These are phyloP conservation scores for Siderastrea radians DNA, from an alignment of 92 coral and sea anemone genomes.

Conservation along the genomic window DNA sequence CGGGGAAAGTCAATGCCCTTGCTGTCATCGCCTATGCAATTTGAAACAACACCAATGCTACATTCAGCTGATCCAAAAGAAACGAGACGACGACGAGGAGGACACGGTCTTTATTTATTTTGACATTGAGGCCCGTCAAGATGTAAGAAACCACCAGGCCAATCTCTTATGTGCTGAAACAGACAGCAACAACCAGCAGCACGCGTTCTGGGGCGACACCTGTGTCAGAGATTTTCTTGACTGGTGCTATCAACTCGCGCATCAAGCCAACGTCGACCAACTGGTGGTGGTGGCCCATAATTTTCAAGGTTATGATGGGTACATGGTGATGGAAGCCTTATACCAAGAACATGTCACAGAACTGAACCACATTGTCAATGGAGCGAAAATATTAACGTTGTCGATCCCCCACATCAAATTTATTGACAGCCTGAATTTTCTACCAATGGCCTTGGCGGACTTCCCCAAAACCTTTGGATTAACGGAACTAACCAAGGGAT, in stretches of 20 bases:
- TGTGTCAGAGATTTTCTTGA: not conserved
- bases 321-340: constrained; percentile 15
- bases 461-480: constrained; percentile 38
- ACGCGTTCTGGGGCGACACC: constrained; percentile 1
- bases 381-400: constrained; percentile 23
- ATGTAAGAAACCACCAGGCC: constrained; percentile 7
- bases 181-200: not conserved
- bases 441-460: constrained; percentile 9
- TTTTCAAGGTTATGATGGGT: not conserved
- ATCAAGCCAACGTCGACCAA: not conserved
- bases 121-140: constrained; percentile 29
- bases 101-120: not conserved
- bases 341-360: not conserved
- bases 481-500: constrained; percentile 32
- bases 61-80: not conserved
- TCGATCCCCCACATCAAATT: constrained; percentile 1
- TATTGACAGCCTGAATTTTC: constrained; percentile 31
- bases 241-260: not conserved
- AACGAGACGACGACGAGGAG: not conserved
- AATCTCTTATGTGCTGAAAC: constrained; percentile 23
- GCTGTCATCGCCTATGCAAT: not conserved
- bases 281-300: constrained; percentile 18
- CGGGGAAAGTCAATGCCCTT: not conserved
- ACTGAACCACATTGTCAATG: constrained; percentile 5
- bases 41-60: not conserved